Evolutionary conservation across 2,888 invertebrate genomes (phyloP).

Genomic region (Dynastes grantii): DNA sequence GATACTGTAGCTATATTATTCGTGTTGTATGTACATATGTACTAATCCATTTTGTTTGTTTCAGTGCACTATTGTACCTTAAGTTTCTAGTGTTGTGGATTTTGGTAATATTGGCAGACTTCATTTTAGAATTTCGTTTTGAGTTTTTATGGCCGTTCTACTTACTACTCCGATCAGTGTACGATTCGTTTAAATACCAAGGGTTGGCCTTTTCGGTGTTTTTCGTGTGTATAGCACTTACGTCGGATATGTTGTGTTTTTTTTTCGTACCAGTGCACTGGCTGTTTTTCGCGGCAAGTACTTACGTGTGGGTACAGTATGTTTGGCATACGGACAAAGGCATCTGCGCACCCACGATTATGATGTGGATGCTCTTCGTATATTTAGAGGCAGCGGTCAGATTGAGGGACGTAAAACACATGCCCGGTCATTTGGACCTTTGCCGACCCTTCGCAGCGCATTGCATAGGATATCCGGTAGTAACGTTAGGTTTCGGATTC

Average conservation of each 20-base stretch:
- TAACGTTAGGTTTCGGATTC: constrained; percentile 95
- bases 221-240: constrained; percentile 97
- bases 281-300: constrained; percentile 98
- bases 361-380: constrained; percentile 94
- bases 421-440: constrained; percentile 90
- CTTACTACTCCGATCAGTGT: constrained; percentile 94
- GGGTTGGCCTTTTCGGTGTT: constrained; percentile 98
- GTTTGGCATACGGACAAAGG: constrained; percentile 98
- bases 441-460: constrained; percentile 98
- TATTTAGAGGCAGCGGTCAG: constrained; percentile 95
- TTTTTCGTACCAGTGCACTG: constrained; percentile 99
- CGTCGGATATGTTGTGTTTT: constrained; percentile 98
- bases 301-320: constrained; percentile 99
- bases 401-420: constrained; percentile 85
- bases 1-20: too few species aligned
- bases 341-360: constrained; percentile 94
- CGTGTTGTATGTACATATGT: not conserved
- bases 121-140: constrained; percentile 98
- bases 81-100: constrained; percentile 97
- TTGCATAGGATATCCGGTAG: constrained; percentile 91
- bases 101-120: constrained; percentile 94
- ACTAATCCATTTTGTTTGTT: constrained; percentile 68
- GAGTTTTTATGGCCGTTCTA: constrained; percentile 99
- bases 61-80: constrained; percentile 93
- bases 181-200: constrained; percentile 98